Evolutionary conservation across 2,797 vertebrate species (phyloP).

Genomic region (Mus minutoides): DNA sequence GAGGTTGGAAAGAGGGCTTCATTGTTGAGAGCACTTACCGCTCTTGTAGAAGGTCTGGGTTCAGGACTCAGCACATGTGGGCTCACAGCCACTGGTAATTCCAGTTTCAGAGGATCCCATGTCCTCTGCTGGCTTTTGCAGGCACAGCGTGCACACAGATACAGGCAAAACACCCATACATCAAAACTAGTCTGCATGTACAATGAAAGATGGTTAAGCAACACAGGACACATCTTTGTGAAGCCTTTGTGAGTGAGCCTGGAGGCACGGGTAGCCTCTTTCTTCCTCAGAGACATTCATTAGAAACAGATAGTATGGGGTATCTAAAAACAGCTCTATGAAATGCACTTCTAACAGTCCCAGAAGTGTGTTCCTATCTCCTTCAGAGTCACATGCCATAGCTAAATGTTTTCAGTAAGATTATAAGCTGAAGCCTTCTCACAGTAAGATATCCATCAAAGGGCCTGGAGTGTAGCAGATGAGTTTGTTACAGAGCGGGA

Average conservation of each 20-base stretch:
- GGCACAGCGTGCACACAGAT: not conserved
- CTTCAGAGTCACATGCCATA: not conserved
- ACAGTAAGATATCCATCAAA: not conserved
- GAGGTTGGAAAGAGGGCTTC: not conserved
- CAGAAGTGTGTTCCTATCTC: not conserved
- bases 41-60: not conserved
- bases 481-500: not conserved
- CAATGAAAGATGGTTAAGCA: constrained; percentile 4
- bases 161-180: not conserved
- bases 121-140: not conserved
- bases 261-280: no score
- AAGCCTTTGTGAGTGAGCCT: not conserved
- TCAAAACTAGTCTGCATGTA: not conserved
- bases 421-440: not conserved
- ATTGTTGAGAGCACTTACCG: not conserved
- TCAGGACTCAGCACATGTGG: not conserved
- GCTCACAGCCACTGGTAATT: not conserved
- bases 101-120: not conserved
- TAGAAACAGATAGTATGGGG: not conserved
- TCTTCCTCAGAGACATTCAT: not conserved
- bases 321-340: not conserved
- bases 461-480: not conserved
- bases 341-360: not conserved
- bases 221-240: not conserved
- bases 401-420: not conserved